These are phyloP conservation scores for Calephelis nemesis DNA, from an alignment of 1,140 invertebrate genomes.

Conservation along the genomic window DNA sequence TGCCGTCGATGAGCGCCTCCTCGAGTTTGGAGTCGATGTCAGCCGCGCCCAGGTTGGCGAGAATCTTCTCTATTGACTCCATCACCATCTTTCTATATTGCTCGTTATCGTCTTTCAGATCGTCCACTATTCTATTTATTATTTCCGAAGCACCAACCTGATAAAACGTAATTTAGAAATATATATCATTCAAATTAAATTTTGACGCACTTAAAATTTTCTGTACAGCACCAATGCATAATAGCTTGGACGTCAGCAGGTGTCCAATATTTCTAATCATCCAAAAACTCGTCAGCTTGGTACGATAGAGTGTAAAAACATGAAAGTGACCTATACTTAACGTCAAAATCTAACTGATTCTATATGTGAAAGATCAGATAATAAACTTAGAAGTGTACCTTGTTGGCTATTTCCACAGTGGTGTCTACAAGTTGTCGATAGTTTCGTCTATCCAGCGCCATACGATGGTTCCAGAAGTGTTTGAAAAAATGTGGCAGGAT, in stretches of 20 bases:
- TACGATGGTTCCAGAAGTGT: slow-evolving; percentile 99
- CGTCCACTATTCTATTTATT: slow-evolving; percentile 98
- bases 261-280: no score
- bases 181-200: no score
- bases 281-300: no score
- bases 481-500: slow-evolving; percentile 99
- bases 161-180: no score
- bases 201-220: no score
- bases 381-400: slow-evolving; percentile 72
- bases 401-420: slow-evolving; percentile 99
- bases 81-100: slow-evolving; percentile 99
- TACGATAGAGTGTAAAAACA: no score
- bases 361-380: no score
- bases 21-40: slow-evolving; percentile 98
- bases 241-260: no score
- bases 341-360: no score
- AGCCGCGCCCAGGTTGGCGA: slow-evolving; percentile 97
- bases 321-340: no score
- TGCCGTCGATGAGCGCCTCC: slow-evolving; percentile 99
- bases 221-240: no score
- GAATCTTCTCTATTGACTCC: slow-evolving; percentile 99
- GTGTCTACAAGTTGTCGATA: slow-evolving; percentile 99
- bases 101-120: slow-evolving; percentile 99
- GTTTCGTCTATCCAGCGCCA: slow-evolving; percentile 98
- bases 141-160: slow-evolving; percentile 98